Base-by-base conservation (phyloP, 1,140 invertebrate genomes). In the Augochlora pura region DNA sequence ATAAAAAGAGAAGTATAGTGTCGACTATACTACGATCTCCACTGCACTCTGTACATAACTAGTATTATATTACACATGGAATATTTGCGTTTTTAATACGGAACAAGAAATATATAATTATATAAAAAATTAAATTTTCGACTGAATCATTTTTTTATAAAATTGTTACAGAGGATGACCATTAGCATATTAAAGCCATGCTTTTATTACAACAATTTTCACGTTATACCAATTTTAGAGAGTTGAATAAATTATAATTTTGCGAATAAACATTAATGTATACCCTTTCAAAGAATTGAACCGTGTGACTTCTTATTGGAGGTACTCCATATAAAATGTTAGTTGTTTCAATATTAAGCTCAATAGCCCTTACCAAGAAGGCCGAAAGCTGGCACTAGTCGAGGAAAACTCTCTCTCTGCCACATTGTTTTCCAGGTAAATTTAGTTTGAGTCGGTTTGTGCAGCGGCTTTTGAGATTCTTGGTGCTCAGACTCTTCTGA, bases 391-490 rank as follows among this genome's bases (percentile, higher is more conserved):
- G 88, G 82, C 74, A 91, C 79, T 86, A 90, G 86, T 80, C 89
- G 84, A 65, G 90, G 90, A 81, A 91, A 91, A 79, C 75, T 82
- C 63, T 91, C 88, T 82, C 86, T 87, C 77, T 91, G 87, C 90
- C 90, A 91, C 80, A 90, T 89, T 63, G 84, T 87, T 82, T 86
- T 91, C 90, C 90, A 91, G 80, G 86, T 83, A 69, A 90, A 91
- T 86, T 84, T 89, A 84, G 88, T 90, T 88, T 90, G 87, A 80
- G 89, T 90, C 39, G 89, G 89, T 85, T 88, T 90, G 78, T 89
- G 88, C 74, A 80, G 57, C 73, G 78, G 82, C 80, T 85, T 80
- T 73, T 88, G 80, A 75, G 18, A 78, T 76, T 86, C 78, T 87
- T 82, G 75, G 69, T 82, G 78, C 76, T 89, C 85, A 84, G 81